phyloP scores from a whole-genome alignment of 2,888 invertebrate species.

The Pheosia gnoma region DNA sequence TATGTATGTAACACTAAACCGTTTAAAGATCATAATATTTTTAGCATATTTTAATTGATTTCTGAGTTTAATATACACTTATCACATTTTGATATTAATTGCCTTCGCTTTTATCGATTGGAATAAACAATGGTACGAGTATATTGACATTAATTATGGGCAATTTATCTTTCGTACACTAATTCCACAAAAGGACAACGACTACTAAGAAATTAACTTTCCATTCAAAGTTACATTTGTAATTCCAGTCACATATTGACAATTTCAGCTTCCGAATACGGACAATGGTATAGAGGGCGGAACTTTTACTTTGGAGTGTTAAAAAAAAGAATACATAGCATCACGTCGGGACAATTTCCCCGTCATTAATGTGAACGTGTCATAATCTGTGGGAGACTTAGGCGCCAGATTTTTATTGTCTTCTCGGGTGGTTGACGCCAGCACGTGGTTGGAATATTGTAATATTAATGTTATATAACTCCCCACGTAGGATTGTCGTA shows the following conservation, averaged over 20 bases:
- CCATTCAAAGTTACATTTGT: constrained; percentile 43
- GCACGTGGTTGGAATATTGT: constrained; percentile 44
- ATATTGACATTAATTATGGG: constrained; percentile 1
- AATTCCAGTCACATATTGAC: constrained; percentile 60
- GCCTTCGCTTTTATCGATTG: neutral
- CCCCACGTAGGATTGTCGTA: constrained; percentile 1
- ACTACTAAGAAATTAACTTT: constrained; percentile 46
- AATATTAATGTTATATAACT: constrained; percentile 35
- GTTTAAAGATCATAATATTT: constrained; percentile 1
- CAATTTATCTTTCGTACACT: constrained; percentile 1
- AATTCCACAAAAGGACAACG: constrained; percentile 36
- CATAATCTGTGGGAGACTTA: constrained; percentile 68
- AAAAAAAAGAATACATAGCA: constrained; percentile 52
- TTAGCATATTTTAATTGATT: constrained; percentile 2
- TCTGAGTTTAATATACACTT: neutral
- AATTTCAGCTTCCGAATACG: constrained; percentile 69
- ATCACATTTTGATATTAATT: neutral
- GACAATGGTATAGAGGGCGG: constrained; percentile 52
- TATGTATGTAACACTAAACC: neutral
- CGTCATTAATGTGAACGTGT: constrained; percentile 77
- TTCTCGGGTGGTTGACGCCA: constrained; percentile 49
- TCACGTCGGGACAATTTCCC: constrained; percentile 78
- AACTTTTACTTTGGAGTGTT: constrained; percentile 71
- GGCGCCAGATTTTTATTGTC: constrained; percentile 79
- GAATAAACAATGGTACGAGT: constrained; percentile 1